These are phyloP conservation scores for Sinodicranocentrus sp. DNA, from an alignment of 2,888 invertebrate species.

Conservation along the genomic window DNA sequence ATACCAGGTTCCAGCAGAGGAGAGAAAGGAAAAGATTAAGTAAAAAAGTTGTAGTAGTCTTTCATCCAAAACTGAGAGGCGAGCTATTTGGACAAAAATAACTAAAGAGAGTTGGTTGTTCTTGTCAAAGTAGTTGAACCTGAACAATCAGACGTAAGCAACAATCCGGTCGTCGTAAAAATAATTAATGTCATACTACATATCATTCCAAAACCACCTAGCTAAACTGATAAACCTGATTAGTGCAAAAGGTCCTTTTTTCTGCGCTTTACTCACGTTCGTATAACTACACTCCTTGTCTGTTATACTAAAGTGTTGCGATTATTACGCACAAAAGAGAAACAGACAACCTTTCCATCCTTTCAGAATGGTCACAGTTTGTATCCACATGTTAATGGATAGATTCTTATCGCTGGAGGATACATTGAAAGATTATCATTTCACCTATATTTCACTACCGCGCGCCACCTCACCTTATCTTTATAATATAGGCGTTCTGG, in stretches of 20 bases:
- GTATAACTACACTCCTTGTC: not conserved
- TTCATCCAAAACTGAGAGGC: not conserved
- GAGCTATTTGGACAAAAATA: slow-evolving; percentile 1
- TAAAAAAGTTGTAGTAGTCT: not conserved
- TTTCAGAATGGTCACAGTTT: not conserved
- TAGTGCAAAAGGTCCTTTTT: not conserved
- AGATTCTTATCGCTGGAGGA: not conserved
- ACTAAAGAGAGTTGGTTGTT: not conserved
- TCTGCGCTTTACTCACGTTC: too few species aligned
- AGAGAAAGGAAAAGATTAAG: slow-evolving; percentile 13
- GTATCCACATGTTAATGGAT: not conserved
- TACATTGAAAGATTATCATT: slow-evolving; percentile 13
- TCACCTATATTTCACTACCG: slow-evolving; percentile 12
- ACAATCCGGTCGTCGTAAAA: slow-evolving; percentile 61
- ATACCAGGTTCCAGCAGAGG: not conserved
- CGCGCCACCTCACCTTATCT: slow-evolving; percentile 39
- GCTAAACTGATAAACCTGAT: not conserved
- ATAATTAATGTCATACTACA: slow-evolving; percentile 62
- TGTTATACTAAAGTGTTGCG: slow-evolving; percentile 18
- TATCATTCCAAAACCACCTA: not conserved
- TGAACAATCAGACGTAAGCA: slow-evolving; percentile 43
- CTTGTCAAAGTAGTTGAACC: slow-evolving; percentile 27
- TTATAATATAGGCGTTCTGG: not conserved
- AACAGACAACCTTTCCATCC: not conserved
- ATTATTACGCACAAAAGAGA: slow-evolving; percentile 29